A percentile compares a stretch with the other conserved stretches of the same genome.
Evolutionary conservation across 2,888 invertebrate species (phyloP).

Genomic region (Caenorhabditis sp.): DNA sequence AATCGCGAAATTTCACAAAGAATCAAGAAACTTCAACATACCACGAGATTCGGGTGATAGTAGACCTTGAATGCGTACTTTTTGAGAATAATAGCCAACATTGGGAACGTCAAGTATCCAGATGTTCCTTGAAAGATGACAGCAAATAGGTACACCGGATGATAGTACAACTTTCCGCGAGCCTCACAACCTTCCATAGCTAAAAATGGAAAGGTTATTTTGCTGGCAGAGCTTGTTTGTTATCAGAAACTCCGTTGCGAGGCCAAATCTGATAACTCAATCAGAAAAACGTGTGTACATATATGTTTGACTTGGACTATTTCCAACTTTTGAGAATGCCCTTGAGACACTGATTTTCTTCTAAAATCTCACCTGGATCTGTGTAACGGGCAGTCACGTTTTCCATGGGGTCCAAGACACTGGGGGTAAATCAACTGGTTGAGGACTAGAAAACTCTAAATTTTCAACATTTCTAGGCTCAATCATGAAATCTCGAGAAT

Average conservation of each 20-base stretch:
- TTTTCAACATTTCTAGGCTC: no score
- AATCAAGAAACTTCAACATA: slow-evolving; percentile 7
- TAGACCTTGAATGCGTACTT: slow-evolving; percentile 56
- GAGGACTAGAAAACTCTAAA: background rate
- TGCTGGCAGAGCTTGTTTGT: slow-evolving; percentile 1
- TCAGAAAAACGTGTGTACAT: slow-evolving; percentile 3
- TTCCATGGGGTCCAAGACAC: slow-evolving; percentile 19
- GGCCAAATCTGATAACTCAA: background rate
- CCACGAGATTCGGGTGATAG: slow-evolving; percentile 57
- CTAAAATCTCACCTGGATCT: slow-evolving; percentile 57
- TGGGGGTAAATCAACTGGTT: background rate
- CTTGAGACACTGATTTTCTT: no score
- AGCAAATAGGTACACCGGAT: slow-evolving; percentile 44
- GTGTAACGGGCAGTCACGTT: slow-evolving; percentile 46
- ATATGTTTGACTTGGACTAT: slow-evolving; percentile 9
- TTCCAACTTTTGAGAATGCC: slow-evolving; percentile 5
- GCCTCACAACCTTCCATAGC: slow-evolving; percentile 54
- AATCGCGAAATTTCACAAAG: background rate
- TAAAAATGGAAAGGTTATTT: slow-evolving; percentile 15
- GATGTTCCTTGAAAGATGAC: slow-evolving; percentile 44
- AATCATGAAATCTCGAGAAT: no score
- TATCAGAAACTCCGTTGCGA: background rate
- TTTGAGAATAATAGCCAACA: slow-evolving; percentile 43
- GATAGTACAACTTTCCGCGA: slow-evolving; percentile 46
- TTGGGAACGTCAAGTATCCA: slow-evolving; percentile 45